Evolutionary conservation across 2,888 invertebrate species (phyloP).

Genomic region (Allygus modestus): DNA sequence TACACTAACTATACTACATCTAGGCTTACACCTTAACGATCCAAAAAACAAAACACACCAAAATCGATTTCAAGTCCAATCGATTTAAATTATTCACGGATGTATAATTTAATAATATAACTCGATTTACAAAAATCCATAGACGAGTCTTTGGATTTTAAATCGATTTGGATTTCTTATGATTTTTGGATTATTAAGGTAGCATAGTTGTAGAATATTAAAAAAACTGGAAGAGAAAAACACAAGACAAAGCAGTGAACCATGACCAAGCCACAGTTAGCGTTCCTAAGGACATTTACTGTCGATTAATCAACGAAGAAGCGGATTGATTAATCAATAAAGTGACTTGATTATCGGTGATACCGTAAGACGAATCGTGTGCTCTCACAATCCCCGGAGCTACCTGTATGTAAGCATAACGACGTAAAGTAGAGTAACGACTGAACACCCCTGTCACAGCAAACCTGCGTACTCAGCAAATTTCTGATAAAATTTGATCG

Average conservation of each 20-base stretch:
- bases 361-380: not conserved
- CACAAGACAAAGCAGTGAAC: not conserved
- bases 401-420: not conserved
- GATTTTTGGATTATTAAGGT: too few species aligned
- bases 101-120: too few species aligned
- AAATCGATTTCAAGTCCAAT: too few species aligned
- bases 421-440: not conserved
- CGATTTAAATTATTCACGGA: too few species aligned
- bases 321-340: not conserved
- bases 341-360: conserved; percentile 2
- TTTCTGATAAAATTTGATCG: too few species aligned
- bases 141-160: too few species aligned
- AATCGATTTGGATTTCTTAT: too few species aligned
- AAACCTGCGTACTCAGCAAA: not conserved
- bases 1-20: too few species aligned
- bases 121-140: too few species aligned
- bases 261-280: not conserved
- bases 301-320: not conserved
- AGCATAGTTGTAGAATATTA: too few species aligned
- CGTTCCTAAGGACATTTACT: not conserved
- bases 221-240: conserved; percentile 5
- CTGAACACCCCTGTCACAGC: not conserved
- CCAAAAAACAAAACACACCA: too few species aligned
- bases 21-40: too few species aligned
- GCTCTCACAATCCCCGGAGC: not conserved